Percentiles rank a stretch among this genome's conserved stretches.
These are phyloP conservation scores for Physocephala rufipes DNA, from an alignment of 2,888 invertebrate species.

Conservation along the genomic window DNA sequence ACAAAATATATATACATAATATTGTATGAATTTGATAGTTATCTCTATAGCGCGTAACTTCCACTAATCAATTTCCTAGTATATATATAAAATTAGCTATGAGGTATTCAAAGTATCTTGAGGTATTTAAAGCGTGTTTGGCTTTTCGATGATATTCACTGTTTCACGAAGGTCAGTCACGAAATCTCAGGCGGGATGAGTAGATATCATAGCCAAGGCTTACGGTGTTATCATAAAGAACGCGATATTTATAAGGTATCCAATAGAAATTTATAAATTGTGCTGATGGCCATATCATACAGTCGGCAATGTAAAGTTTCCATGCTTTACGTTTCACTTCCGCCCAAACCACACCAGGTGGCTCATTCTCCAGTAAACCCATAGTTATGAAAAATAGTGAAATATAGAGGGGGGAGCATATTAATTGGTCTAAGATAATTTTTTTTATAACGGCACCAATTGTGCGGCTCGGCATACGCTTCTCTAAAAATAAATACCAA, in stretches of 20 bases:
- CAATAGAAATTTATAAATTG: conserved; percentile 93
- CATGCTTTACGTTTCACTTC: conserved; percentile 80
- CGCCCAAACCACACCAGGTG: conserved; percentile 70
- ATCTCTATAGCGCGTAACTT: background rate
- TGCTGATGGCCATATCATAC: conserved; percentile 92
- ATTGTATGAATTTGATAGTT: background rate
- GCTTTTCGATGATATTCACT: background rate
- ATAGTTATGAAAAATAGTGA: conserved; percentile 80
- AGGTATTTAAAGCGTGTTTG: background rate
- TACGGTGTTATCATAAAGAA: conserved; percentile 86
- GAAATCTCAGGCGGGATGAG: conserved; percentile 81
- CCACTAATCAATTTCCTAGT: background rate
- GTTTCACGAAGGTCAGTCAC: conserved; percentile 25
- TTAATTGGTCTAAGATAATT: conserved; percentile 81
- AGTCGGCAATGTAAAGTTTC: conserved; percentile 85
- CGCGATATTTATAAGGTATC: conserved; percentile 82
- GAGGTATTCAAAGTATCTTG: conserved; percentile 1
- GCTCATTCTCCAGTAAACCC: conserved; percentile 75
- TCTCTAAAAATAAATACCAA: conserved; percentile 85
- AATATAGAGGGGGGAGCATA: conserved; percentile 85
- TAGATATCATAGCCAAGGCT: conserved; percentile 88
- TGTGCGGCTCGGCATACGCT: conserved; percentile 74
- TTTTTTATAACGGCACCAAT: conserved; percentile 77
- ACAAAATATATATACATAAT: background rate
- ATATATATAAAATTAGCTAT: background rate